phyloP scores from a whole-genome alignment of 1,140 invertebrate species.

The Brachionus sp. region DNA sequence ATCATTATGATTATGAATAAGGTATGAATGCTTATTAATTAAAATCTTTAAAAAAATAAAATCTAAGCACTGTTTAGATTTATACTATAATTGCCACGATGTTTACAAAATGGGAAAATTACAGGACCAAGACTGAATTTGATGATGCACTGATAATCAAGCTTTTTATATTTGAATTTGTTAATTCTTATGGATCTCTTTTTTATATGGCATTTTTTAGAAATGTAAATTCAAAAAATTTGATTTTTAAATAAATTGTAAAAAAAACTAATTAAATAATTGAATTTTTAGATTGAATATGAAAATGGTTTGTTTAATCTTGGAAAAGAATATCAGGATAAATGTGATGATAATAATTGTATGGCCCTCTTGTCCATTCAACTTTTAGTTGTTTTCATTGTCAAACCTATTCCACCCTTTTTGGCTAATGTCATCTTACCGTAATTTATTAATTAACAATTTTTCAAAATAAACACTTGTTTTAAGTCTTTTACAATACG shows the following conservation, averaged over 20 bases:
- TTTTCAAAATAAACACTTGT: neutral
- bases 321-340: conserved; percentile 55
- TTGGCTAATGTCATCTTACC: conserved; percentile 56
- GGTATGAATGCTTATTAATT: neutral
- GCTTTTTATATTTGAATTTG: conserved; percentile 94
- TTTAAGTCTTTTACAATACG: neutral
- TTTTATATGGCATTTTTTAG: conserved; percentile 95
- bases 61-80: neutral
- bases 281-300: neutral
- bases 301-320: conserved; percentile 53
- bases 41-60: neutral
- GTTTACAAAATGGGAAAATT: conserved; percentile 66
- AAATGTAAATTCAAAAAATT: conserved; percentile 44
- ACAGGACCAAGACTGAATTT: conserved; percentile 92
- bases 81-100: neutral
- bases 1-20: conserved; percentile 56
- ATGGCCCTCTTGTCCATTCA: conserved; percentile 77
- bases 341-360: conserved; percentile 76
- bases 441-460: conserved; percentile 50
- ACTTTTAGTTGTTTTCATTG: conserved; percentile 75
- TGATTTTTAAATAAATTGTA: neutral
- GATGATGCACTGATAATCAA: conserved; percentile 95
- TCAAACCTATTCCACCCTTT: conserved; percentile 60
- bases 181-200: conserved; percentile 96
- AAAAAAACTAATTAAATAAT: no score